Evolutionary conservation across 2,113 vertebrate genomes (phyloP).

Genomic region (Pyxicephalus adspersus): DNA sequence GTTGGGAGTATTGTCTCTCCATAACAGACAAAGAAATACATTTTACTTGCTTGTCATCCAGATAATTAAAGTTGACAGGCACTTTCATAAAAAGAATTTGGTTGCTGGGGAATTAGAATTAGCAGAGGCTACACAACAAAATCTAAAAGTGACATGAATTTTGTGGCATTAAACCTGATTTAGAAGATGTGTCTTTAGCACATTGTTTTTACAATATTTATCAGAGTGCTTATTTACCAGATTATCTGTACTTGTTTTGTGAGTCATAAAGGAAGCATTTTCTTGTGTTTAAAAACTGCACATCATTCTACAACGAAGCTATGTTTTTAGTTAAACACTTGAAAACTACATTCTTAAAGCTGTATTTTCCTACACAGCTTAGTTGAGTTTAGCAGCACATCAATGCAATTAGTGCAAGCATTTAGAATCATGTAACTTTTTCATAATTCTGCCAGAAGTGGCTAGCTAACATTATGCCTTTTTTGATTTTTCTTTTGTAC

Average conservation of each 20-base stretch:
- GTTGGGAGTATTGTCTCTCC: conserved; percentile 22
- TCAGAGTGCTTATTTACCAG: neutral
- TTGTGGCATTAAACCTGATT: conserved; percentile 8
- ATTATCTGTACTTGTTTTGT: neutral
- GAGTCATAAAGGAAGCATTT: no score
- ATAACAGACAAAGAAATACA: conserved; percentile 2
- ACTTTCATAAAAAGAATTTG: conserved; percentile 28
- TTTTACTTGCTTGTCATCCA: conserved; percentile 35
- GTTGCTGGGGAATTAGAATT: conserved; percentile 13
- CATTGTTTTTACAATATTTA: neutral
- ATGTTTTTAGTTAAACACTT: no score
- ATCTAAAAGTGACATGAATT: conserved; percentile 24
- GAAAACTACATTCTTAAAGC: no score
- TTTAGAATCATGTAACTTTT: no score
- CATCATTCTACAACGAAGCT: no score
- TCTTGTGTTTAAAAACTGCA: no score
- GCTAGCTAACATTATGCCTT: no score
- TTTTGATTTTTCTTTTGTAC: no score
- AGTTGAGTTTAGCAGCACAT: no score
- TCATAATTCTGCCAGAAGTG: no score
- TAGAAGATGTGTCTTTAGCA: conserved; percentile 12
- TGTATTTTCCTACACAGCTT: no score
- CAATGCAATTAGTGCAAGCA: no score
- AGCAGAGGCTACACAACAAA: conserved; percentile 29
- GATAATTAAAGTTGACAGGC: conserved; percentile 47